Evolutionary conservation across 2,888 invertebrate genomes (phyloP), one percentile per base, ranked within the genome.

Genomic region (Trichogramma evanescens): DNA sequence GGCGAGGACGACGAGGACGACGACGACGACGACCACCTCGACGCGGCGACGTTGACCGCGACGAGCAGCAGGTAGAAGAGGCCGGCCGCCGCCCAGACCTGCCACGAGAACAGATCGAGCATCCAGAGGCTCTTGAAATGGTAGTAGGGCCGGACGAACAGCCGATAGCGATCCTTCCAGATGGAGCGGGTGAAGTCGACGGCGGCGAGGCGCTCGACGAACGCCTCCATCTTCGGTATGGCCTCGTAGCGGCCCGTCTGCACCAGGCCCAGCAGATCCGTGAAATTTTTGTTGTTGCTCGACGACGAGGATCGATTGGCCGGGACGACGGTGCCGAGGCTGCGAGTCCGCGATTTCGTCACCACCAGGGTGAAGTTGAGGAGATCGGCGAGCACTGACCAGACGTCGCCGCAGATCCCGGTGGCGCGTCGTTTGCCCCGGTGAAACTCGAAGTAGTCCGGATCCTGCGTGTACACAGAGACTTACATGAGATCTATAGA

Each of bases 361-460:
- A 58, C 8, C 6, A 54, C 44, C 43, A 56, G 38, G 9, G 71
- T 71, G 52, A 71, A 69, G 54, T 71, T 71, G 4, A 71, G 58
- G 56, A 65, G 65, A 13, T 65, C 60, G 0, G 67, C 61, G 4
- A 71, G 57, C n/a, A 63, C 49, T 5, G 63, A 65, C 69, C 69
- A 71, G 7, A 69, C 3, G 0, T 70, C 70, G 5, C 69, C 70
- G n/a, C 26, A 63, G 40, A 71, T 58, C 10, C 71, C 71, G 0
- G 58, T 58, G 4, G 63, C 54, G 49, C 61, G 68, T 5, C 62
- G 66, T 10, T 69, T 55, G 52, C 69, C 67, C 41, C 70, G 66
- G 26, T 65, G 58, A 63, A 66, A 67, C 51, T 57, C 55, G 54
- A 62, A 59, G 8, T 64, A 46, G 13, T 65, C 56, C 6, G 38